A percentile compares a stretch with the other conserved stretches of the same genome.
phyloP scores from a whole-genome alignment of 2,113 vertebrate genomes.

The Spermophilus dauricus region DNA sequence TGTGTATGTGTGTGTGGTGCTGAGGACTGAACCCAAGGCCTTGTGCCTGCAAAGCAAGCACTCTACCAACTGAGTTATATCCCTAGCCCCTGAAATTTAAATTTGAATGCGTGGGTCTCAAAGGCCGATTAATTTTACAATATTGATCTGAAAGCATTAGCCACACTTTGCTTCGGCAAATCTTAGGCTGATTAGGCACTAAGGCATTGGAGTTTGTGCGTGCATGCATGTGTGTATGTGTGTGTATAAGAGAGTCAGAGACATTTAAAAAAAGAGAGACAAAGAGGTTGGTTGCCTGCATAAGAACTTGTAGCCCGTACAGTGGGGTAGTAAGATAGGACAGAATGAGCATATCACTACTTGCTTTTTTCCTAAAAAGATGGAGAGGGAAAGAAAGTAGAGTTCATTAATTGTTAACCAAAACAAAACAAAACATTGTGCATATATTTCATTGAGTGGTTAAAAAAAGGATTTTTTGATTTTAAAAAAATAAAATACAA shows the following conservation, averaged over 20 bases:
- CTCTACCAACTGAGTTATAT: too few species aligned
- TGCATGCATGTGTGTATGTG: neutral
- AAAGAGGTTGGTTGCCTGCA: neutral
- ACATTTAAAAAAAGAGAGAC: neutral
- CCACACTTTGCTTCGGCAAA: neutral
- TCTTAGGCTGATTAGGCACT: conserved; percentile 1
- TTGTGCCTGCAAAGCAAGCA: too few species aligned
- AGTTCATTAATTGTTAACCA: neutral
- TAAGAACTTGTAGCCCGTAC: neutral
- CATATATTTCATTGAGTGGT: neutral
- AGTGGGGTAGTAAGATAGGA: neutral
- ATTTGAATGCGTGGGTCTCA: neutral
- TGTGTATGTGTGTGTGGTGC: too few species aligned
- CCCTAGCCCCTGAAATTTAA: neutral
- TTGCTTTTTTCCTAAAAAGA: conserved; percentile 39
- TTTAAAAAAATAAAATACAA: neutral
- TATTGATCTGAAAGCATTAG: neutral
- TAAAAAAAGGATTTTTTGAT: neutral
- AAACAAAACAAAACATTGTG: neutral
- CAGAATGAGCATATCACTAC: neutral
- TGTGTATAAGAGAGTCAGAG: neutral
- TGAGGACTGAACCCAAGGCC: too few species aligned
- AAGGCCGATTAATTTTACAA: conserved; percentile 8
- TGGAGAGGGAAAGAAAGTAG: neutral
- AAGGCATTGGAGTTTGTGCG: neutral